Base-by-base conservation (phyloP, 1,140 invertebrate species). In the Trichonephila clavata region DNA sequence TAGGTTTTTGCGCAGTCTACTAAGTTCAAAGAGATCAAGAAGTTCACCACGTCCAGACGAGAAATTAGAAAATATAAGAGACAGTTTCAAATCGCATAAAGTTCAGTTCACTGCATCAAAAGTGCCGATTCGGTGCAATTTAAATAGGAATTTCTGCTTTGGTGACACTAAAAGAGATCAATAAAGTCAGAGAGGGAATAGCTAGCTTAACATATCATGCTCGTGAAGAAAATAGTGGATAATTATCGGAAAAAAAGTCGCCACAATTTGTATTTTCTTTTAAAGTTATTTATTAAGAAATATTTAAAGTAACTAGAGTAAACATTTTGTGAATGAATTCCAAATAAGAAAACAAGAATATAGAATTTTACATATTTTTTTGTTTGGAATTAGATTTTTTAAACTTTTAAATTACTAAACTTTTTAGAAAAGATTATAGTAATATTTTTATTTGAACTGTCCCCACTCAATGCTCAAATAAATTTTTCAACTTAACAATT, bases 81-180 rank as follows among this genome's bases (percentile, higher is more conserved):
- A 68, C 13, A 68, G 7, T 24, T 24, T 10, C 8, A 68, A 68
- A 68, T 68, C 65, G n/a, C 24, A 68, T 68, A 13, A 68, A 68
- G n/a, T 68, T 68, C 65, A 68, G n/a, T 27, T n/a, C 65, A 10
- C n/a, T n/a, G 65, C 65, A 68, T 24, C n/a, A 68, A 8, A 24
- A 27, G 21, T 10, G 65, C 65, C 24, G 65, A 68, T 68, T 68
- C 65, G 65, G 65, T 24, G n/a, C 65, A 68, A 68, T 68, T 68
- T 68, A 24, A 68, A 68, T 10, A 8, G n/a, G n/a, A 68, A 24
- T 68, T 68, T 68, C n/a, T n/a, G 65, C 24, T 24, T 14, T n/a
- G n/a, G 65, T 68, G 65, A 68, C 65, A 24, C 65, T 68, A 27
- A 65, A 68, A 68, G 65, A 68, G 65, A 68, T 27, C 65, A 68